These are phyloP conservation scores for Daphoenositta chrysoptera DNA, from an alignment of 2,113 vertebrate species.

Conservation along the genomic window DNA sequence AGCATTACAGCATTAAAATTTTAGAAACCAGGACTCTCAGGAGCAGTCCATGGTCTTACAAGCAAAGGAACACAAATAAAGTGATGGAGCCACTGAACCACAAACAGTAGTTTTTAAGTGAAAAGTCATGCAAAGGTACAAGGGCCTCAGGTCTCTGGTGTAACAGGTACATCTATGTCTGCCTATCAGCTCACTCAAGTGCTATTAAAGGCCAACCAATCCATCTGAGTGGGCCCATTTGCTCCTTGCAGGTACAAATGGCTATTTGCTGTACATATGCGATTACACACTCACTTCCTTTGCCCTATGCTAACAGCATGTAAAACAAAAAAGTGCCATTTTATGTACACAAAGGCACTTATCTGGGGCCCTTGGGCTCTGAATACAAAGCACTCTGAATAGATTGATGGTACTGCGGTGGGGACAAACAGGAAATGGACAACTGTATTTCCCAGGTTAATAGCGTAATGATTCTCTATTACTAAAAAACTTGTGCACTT, in stretches of 20 bases:
- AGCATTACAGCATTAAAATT: slow-evolving; percentile 61
- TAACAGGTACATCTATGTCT: slow-evolving; percentile 80
- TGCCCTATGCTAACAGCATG: slow-evolving; percentile 80
- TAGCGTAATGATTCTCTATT: slow-evolving; percentile 68
- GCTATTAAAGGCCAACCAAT: slow-evolving; percentile 81
- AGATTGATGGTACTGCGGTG: slow-evolving; percentile 75
- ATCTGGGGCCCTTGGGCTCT: slow-evolving; percentile 68
- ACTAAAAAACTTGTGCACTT: slow-evolving; percentile 58
- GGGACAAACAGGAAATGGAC: slow-evolving; percentile 75
- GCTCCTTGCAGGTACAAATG: slow-evolving; percentile 88
- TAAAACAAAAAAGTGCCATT: slow-evolving; percentile 83
- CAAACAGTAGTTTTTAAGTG: slow-evolving; percentile 79
- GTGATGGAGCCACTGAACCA: slow-evolving; percentile 79
- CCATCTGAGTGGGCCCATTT: slow-evolving; percentile 70
- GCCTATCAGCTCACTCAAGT: slow-evolving; percentile 81
- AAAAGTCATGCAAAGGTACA: slow-evolving; percentile 89
- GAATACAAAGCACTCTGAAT: slow-evolving; percentile 75
- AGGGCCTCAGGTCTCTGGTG: slow-evolving; percentile 78
- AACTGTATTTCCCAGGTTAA: slow-evolving; percentile 72
- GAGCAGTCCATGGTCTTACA: slow-evolving; percentile 47
- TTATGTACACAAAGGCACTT: slow-evolving; percentile 83
- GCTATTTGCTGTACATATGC: slow-evolving; percentile 90
- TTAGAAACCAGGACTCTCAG: slow-evolving; percentile 53
- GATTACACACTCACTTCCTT: slow-evolving; percentile 79
- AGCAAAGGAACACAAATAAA: slow-evolving; percentile 66